Evolutionary conservation across 1,140 invertebrate genomes (phyloP).

Genomic region (Trichomalopsis sarcophagae): DNA sequence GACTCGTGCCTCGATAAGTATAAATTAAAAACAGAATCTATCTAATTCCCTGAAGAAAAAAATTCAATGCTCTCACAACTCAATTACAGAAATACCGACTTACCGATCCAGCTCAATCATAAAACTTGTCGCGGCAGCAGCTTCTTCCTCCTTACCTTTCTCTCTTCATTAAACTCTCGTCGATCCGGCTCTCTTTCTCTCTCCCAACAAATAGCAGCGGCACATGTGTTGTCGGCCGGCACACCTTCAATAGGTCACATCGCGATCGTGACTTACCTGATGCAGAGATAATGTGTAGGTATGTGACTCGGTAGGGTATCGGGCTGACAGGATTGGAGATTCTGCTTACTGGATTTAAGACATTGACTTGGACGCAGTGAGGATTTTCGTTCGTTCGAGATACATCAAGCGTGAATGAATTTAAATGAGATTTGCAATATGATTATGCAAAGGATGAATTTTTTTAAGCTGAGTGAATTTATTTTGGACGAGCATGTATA

Average conservation of each 20-base stretch:
- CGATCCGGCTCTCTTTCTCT: not conserved
- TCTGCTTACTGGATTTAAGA: not conserved
- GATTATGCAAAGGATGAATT: not conserved
- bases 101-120: not conserved
- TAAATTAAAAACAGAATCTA: not conserved
- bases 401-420: no score
- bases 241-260: not conserved
- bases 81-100: not conserved
- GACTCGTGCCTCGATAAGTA: not conserved
- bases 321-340: not conserved
- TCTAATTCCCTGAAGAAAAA: not conserved
- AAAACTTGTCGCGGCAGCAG: not conserved
- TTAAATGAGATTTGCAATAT: no score
- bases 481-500: no score
- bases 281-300: not conserved
- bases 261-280: not conserved
- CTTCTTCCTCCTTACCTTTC: not conserved
- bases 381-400: not conserved
- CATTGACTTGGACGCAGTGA: not conserved
- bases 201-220: conserved; percentile 31
- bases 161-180: conserved; percentile 17
- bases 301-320: not conserved
- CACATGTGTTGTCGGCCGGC: not conserved
- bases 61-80: not conserved
- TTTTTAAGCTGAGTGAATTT: not conserved